Evolutionary conservation across 2,888 invertebrate species (phyloP).

Genomic region (Lysandra bellargus): DNA sequence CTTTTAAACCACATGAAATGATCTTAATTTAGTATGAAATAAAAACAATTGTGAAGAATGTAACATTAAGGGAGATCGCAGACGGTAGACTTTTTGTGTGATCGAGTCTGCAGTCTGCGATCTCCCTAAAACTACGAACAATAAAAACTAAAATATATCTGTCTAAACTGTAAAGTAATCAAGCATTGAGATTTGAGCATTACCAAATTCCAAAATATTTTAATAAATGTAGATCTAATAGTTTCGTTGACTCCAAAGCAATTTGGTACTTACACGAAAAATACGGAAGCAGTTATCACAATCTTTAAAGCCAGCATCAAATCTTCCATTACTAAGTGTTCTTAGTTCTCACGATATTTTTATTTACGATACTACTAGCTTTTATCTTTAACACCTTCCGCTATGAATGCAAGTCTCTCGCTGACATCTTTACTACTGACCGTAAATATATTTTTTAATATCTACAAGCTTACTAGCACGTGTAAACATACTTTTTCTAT

Average conservation of each 20-base stretch:
- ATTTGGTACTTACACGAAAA: background rate
- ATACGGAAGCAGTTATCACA: background rate
- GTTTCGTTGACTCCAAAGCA: background rate
- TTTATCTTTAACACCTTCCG: slow-evolving; percentile 44
- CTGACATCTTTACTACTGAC: slow-evolving; percentile 30
- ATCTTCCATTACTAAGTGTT: background rate
- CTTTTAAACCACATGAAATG: too few species aligned
- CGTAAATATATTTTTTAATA: slow-evolving; percentile 22
- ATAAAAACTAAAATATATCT: too few species aligned
- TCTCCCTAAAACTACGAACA: too few species aligned
- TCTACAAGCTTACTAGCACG: slow-evolving; percentile 1
- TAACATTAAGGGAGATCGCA: too few species aligned
- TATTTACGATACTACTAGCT: slow-evolving; percentile 42
- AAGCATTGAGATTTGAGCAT: too few species aligned
- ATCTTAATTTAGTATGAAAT: too few species aligned
- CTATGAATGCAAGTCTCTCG: slow-evolving; percentile 33
- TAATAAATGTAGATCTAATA: background rate
- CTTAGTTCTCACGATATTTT: slow-evolving; percentile 46
- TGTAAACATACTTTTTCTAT: slow-evolving; percentile 25
- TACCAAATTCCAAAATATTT: background rate
- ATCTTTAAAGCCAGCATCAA: background rate
- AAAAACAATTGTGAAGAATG: too few species aligned
- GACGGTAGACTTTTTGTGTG: too few species aligned
- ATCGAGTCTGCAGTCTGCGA: too few species aligned
- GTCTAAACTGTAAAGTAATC: too few species aligned